Evolutionary conservation across 2,797 vertebrate species (phyloP).

Genomic region (Sebastes itinus): DNA sequence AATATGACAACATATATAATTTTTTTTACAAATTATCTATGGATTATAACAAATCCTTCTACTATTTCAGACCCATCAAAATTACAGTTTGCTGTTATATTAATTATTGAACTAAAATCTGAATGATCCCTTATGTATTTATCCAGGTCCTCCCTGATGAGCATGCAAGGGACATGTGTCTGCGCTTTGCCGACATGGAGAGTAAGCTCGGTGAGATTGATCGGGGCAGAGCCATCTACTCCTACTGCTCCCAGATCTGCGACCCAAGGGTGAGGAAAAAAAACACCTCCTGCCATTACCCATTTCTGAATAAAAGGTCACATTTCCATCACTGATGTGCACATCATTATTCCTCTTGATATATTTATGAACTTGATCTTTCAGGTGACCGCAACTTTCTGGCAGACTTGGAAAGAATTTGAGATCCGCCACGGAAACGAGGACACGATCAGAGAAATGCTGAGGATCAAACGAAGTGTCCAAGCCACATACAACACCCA

Average conservation of each 20-base stretch:
- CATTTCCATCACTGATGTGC: not conserved
- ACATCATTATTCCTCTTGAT: not conserved
- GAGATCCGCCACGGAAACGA: slow-evolving; percentile 97
- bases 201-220: slow-evolving; percentile 95
- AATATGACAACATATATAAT: not conserved
- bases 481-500: slow-evolving; percentile 98
- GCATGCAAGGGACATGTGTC: slow-evolving; percentile 92
- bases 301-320: not conserved
- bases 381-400: slow-evolving; percentile 90
- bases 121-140: not conserved
- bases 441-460: slow-evolving; percentile 95
- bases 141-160: slow-evolving; percentile 90
- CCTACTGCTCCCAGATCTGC: slow-evolving; percentile 95
- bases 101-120: not conserved
- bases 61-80: not conserved
- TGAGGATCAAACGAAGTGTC: slow-evolving; percentile 93
- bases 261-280: slow-evolving; percentile 88
- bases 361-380: slow-evolving; percentile 4
- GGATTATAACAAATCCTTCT: not conserved
- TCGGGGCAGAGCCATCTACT: slow-evolving; percentile 92
- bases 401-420: slow-evolving; percentile 97
- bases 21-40: not conserved
- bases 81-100: not conserved
- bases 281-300: not conserved
- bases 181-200: slow-evolving; percentile 96